phyloP scores from a whole-genome alignment of 2,888 invertebrate species.

The Caenorhabditis wallacei region DNA sequence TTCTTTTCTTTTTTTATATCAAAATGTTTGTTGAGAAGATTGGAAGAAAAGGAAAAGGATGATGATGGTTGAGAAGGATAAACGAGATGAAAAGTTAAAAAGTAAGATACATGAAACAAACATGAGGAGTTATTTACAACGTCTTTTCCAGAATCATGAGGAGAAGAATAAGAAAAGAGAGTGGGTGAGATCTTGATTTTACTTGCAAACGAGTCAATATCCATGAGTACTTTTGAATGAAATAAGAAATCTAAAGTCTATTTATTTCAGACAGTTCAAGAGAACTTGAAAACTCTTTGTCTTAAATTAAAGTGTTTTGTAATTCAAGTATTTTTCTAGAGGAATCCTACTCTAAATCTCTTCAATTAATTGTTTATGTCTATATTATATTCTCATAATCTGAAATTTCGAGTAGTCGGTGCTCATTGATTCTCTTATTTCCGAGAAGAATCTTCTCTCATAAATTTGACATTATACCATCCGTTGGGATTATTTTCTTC shows the following conservation, averaged over 20 bases:
- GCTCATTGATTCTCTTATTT: slow-evolving; percentile 7
- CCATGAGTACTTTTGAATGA: neutral
- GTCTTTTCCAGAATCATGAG: neutral
- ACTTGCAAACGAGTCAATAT: neutral
- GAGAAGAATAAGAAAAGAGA: neutral
- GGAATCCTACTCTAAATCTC: too few relatives aligned
- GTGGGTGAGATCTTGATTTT: slow-evolving; percentile 22
- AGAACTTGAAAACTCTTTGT: too few relatives aligned
- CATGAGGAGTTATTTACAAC: slow-evolving; percentile 45
- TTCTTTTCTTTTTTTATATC: neutral
- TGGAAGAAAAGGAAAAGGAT: neutral
- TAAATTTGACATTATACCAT: slow-evolving; percentile 21
- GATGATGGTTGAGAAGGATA: slow-evolving; percentile 20
- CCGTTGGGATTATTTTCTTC: slow-evolving; percentile 8
- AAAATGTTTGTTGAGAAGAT: slow-evolving; percentile 14
- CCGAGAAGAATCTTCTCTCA: neutral
- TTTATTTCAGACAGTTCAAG: too few relatives aligned
- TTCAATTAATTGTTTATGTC: too few relatives aligned
- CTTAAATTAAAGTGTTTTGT: too few relatives aligned
- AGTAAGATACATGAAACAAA: slow-evolving; percentile 43
- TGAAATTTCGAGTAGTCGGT: too few relatives aligned
- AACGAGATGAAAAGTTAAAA: slow-evolving; percentile 15
- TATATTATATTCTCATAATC: too few relatives aligned
- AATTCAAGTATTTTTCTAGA: too few relatives aligned
- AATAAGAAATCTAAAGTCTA: neutral